Evolutionary conservation across 2,113 vertebrate species (phyloP).

Genomic region (Asarcornis scutulata): DNA sequence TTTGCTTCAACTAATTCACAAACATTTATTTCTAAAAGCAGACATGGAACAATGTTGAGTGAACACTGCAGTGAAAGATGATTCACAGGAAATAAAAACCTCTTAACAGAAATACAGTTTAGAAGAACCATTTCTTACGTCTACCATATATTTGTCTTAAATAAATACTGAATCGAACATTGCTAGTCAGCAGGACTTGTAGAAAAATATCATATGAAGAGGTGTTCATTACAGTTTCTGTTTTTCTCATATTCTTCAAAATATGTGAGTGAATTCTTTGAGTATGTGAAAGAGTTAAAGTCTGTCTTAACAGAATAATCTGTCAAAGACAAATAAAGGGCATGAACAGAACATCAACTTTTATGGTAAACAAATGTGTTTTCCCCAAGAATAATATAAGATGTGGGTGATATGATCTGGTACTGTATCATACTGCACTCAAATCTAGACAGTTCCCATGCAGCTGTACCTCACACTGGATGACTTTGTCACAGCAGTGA

Average conservation of each 20-base stretch:
- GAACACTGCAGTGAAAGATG: background rate
- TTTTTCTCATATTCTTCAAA: background rate
- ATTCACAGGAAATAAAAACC: background rate
- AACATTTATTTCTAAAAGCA: background rate
- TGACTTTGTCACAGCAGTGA: background rate
- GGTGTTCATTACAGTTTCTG: background rate
- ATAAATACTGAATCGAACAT: background rate
- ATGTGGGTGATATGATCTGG: background rate
- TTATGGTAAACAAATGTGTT: background rate
- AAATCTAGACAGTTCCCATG: background rate
- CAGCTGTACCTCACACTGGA: background rate
- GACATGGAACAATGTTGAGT: background rate
- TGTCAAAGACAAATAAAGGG: background rate
- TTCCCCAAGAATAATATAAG: background rate
- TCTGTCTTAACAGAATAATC: background rate
- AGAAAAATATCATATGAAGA: background rate
- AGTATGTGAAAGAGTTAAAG: background rate
- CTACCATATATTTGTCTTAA: background rate
- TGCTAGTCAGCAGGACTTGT: fast-evolving
- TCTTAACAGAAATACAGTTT: background rate
- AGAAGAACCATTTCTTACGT: background rate
- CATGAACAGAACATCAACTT: background rate
- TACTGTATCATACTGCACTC: background rate
- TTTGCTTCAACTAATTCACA: background rate
- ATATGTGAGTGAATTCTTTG: background rate